A percentile compares a stretch with the other conserved stretches of the same genome.
These are phyloP conservation scores for Catocala nupta DNA, from an alignment of 2,888 invertebrate species.

Conservation along the genomic window DNA sequence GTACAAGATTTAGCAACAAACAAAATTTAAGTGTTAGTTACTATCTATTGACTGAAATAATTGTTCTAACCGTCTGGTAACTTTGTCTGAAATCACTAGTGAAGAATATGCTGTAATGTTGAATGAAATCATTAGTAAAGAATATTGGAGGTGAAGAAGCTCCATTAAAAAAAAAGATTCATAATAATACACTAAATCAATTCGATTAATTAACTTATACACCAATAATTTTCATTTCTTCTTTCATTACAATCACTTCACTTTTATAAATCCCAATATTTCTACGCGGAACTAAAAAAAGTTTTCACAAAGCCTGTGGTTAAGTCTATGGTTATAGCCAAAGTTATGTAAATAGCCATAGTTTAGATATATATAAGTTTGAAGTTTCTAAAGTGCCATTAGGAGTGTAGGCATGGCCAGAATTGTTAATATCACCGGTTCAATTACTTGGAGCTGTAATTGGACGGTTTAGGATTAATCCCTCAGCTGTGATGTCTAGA, in stretches of 20 bases:
- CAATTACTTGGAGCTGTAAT: conserved; percentile 45
- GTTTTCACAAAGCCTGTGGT: conserved; percentile 28
- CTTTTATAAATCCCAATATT: neutral
- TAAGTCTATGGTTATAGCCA: conserved; percentile 2
- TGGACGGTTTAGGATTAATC: conserved; percentile 43
- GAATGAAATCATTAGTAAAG: too few relatives aligned
- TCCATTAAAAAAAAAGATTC: too few relatives aligned
- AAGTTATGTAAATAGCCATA: conserved; percentile 31
- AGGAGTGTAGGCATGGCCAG: conserved; percentile 33
- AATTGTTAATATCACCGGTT: conserved; percentile 41
- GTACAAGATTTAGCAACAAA: too few relatives aligned
- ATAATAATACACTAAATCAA: too few relatives aligned
- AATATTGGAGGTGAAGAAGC: too few relatives aligned
- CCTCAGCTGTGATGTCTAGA: conserved; percentile 21
- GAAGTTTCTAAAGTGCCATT: conserved; percentile 44
- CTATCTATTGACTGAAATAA: too few relatives aligned
- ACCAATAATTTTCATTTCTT: neutral
- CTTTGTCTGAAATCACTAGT: too few relatives aligned
- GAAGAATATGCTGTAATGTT: too few relatives aligned
- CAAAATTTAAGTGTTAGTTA: too few relatives aligned
- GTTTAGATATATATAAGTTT: conserved; percentile 41
- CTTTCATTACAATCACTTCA: neutral
- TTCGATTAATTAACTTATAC: too few relatives aligned
- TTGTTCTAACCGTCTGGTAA: too few relatives aligned
- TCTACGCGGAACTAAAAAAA: conserved; percentile 3